Base-by-base conservation (phyloP, 2,888 invertebrate species). In the Apamea sordens region DNA sequence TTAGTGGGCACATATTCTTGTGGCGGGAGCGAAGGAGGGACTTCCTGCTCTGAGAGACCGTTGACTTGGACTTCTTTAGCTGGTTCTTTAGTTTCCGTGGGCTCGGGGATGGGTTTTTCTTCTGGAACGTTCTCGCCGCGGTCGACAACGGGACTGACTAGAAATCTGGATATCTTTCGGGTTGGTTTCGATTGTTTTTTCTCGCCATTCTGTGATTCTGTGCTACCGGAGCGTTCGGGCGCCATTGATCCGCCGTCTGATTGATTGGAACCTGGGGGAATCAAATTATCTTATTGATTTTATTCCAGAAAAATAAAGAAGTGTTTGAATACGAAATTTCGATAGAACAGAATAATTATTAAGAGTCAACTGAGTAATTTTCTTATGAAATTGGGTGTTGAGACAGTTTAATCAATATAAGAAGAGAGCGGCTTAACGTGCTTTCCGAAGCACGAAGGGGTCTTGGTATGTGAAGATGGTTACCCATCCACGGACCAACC, bases 81-180 rank as follows among this genome's bases (percentile, higher is more conserved):
- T 50, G 79, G 82, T 47, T 86, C 90, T 11, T 88, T 85, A 13
- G 63, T 70, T 50, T 86, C 88, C 28, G 84, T 82, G 8, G 84
- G 79, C 73, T 91, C 92, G 3, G 85, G 85, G 28, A 86, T 74
- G 13, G 86, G 67, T 32, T 90, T 89, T 72, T 92, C 91, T 79
- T 92, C 92, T 41, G 92, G 90, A 5, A 91, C 92, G 79, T 94
- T 92, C 83, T 94, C 95, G 65, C 93, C 94, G 96, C 97, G 91
- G 86, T 98, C 98, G 56, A 98, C 97, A 2, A 98, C 98, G 41
- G 98, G 98, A 93, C 98, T 98, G 88, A 98, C 98, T 92, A 98
- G 97, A 95, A 98, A 98, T 79, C 98, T 96, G 53, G 98, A 98
- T 89, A 98, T 98, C 93, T 98, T 98, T 80, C 98, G 96, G 64